Conservation (phyloP, 2,888 invertebrate genomes). For the Drosophila anomalata region DNA sequence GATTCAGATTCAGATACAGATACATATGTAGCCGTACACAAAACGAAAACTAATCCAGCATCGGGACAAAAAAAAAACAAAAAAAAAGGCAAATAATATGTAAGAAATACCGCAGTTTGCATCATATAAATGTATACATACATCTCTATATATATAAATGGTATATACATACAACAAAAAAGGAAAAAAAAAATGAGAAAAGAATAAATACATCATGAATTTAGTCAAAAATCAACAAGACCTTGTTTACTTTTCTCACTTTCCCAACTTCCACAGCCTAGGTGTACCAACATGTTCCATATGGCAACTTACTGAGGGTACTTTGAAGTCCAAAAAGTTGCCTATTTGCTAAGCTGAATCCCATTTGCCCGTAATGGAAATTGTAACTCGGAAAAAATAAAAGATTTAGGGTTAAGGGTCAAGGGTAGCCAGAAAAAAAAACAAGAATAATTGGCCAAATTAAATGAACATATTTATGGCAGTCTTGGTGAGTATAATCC, state of each 20-base stretch:
- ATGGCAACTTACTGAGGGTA: neutral
- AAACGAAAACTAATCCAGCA: conserved; percentile 49
- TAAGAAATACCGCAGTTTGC: conserved; percentile 50
- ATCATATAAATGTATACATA: conserved; percentile 31
- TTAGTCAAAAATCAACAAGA: conserved; percentile 71
- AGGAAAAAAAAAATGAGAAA: conserved; percentile 13
- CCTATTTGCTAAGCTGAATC: neutral
- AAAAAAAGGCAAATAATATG: conserved; percentile 20
- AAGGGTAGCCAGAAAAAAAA: neutral
- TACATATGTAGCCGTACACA: conserved; percentile 46
- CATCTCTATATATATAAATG: conserved; percentile 19
- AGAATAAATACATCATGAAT: conserved; percentile 74
- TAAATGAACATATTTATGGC: neutral
- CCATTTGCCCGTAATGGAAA: neutral
- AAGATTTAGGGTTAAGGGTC: neutral
- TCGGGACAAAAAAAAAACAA: neutral
- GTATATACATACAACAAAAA: conserved; percentile 21
- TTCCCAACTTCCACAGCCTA: neutral
- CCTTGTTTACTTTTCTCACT: conserved; percentile 13
- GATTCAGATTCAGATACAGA: conserved; percentile 17
- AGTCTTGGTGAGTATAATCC: neutral
- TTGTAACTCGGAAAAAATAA: neutral
- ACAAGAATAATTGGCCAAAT: neutral
- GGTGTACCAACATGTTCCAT: neutral
- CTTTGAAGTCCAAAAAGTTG: neutral